Percentiles rank a stretch among this genome's conserved stretches.
Conservation (phyloP, 2,888 invertebrate genomes). For the Hedya salicella region DNA sequence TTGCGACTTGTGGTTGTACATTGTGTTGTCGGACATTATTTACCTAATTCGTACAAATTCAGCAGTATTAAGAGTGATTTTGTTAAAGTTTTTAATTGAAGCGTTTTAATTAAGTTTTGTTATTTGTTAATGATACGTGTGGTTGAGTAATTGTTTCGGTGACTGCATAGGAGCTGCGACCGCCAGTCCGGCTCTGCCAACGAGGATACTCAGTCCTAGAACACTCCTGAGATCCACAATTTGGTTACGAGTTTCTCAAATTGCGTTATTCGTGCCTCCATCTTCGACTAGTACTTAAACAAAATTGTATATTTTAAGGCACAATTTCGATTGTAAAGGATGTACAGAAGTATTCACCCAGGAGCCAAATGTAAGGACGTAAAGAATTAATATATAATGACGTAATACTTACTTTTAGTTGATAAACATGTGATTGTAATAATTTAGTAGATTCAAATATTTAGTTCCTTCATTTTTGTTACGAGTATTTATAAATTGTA, state of each 20-base stretch:
- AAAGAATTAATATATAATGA: conserved; percentile 73
- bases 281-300: conserved; percentile 5
- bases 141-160: conserved; percentile 52
- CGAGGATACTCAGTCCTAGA: conserved; percentile 12
- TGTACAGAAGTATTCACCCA: conserved; percentile 59
- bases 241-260: conserved; percentile 37
- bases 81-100: conserved; percentile 83
- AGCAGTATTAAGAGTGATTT: conserved; percentile 85
- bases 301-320: conserved; percentile 36
- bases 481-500: conserved; percentile 79
- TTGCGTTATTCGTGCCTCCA: conserved; percentile 3
- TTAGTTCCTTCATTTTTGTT: conserved; percentile 84
- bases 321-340: conserved; percentile 43
- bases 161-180: conserved; percentile 25
- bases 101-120: conserved; percentile 83
- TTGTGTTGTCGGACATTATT: conserved; percentile 68
- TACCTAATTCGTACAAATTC: conserved; percentile 84
- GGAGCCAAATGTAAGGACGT: conserved; percentile 81
- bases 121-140: conserved; percentile 77
- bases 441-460: conserved; percentile 77
- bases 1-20: conserved; percentile 70
- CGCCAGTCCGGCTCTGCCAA: conserved; percentile 5
- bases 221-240: conserved; percentile 9
- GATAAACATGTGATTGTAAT: conserved; percentile 77
- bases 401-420: conserved; percentile 74